phyloP scores from a whole-genome alignment of 1,140 invertebrate genomes.

The Littorina saxatilis region DNA sequence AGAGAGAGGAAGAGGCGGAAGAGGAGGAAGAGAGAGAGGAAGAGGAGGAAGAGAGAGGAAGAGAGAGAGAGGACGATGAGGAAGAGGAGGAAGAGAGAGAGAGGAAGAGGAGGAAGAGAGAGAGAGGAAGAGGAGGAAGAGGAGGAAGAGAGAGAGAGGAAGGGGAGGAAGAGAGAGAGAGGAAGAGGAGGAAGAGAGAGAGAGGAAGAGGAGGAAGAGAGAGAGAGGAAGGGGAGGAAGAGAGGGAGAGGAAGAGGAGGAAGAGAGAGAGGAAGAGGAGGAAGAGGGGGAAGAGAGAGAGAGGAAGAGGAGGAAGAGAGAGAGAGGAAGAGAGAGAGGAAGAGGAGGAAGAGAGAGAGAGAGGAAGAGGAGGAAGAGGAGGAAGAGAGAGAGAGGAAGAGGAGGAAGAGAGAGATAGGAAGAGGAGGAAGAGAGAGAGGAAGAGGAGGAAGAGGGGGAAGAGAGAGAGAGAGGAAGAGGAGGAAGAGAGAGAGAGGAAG shows the following conservation, averaged over 20 bases:
- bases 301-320: not conserved
- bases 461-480: not conserved
- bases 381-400: not conserved
- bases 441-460: constrained; percentile 1
- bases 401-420: not conserved
- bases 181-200: not conserved
- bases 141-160: not conserved
- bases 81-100: not conserved
- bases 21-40: not conserved
- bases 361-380: not conserved
- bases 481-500: not conserved
- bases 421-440: not conserved
- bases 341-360: not conserved
- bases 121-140: not conserved
- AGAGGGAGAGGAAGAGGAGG: not conserved
- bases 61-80: not conserved
- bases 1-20: not conserved
- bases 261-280: not conserved
- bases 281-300: not conserved
- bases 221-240: not conserved
- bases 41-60: not conserved
- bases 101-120: not conserved
- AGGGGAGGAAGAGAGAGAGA: not conserved
- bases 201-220: not conserved
- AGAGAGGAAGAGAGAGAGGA: not conserved